Percentiles rank a stretch among this genome's conserved stretches.
These are phyloP conservation scores for Zaprionus inermis DNA, from an alignment of 1,140 invertebrate genomes.

Conservation along the genomic window DNA sequence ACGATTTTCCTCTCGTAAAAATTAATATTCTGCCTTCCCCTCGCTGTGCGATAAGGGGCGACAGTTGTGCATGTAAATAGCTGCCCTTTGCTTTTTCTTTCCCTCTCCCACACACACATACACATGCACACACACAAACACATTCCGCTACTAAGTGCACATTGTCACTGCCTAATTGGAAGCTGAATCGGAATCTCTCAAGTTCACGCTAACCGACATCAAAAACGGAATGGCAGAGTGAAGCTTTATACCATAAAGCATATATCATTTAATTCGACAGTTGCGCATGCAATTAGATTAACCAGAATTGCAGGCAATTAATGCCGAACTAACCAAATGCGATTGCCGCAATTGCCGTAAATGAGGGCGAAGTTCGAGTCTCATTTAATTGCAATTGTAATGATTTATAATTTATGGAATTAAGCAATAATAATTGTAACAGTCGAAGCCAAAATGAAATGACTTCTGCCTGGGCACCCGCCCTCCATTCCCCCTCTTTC, in stretches of 20 bases:
- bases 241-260: background rate
- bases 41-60: constrained; percentile 27
- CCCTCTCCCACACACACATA: background rate
- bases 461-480: background rate
- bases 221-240: background rate
- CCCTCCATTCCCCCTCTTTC: background rate
- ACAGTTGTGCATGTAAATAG: constrained; percentile 32
- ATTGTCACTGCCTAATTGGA: background rate
- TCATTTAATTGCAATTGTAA: constrained; percentile 60
- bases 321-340: constrained; percentile 39
- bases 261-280: background rate
- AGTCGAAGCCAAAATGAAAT: constrained; percentile 15
- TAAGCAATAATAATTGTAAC: constrained; percentile 26
- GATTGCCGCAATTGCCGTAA: constrained; percentile 33
- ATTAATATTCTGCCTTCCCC: constrained; percentile 42
- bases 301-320: constrained; percentile 55
- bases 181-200: background rate
- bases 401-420: constrained; percentile 77
- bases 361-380: background rate
- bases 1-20: constrained; percentile 54
- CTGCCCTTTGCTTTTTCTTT: background rate
- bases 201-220: background rate
- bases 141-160: too few species aligned
- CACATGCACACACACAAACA: background rate
- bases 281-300: constrained; percentile 22